Percentiles rank a stretch among this genome's conserved stretches.
Conservation (phyloP, 2,888 invertebrate species). For the Diarsia rubi region DNA sequence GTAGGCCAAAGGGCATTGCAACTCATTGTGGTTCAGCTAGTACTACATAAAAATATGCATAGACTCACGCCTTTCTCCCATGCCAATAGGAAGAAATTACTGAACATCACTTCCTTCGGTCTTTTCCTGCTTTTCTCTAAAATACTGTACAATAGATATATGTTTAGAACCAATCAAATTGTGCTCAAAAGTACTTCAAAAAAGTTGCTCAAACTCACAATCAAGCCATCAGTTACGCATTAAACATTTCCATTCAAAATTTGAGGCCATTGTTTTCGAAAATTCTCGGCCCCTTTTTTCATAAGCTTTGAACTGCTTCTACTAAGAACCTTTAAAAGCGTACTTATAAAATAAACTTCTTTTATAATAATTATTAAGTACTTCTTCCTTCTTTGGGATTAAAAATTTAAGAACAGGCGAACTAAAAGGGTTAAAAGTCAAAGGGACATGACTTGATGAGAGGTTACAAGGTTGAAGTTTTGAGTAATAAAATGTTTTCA, state of each 20-base stretch:
- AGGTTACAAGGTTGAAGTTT: conserved; percentile 28
- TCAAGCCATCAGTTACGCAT: background rate
- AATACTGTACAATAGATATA: background rate
- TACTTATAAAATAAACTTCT: conserved; percentile 57
- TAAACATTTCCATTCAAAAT: conserved; percentile 25
- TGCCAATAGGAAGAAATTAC: background rate
- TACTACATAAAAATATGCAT: background rate
- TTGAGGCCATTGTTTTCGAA: background rate
- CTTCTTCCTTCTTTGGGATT: conserved; percentile 24
- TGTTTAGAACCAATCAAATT: background rate
- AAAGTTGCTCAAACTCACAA: background rate
- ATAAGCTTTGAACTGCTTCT: conserved; percentile 24
- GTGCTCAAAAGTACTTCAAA: background rate
- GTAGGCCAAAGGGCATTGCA: too few relatives aligned
- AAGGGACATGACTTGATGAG: conserved; percentile 34
- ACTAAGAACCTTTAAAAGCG: conserved; percentile 20
- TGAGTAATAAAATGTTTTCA: conserved; percentile 29
- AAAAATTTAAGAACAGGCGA: conserved; percentile 24
- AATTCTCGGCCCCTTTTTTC: conserved; percentile 13
- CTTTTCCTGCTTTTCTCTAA: background rate
- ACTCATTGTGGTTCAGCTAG: too few relatives aligned
- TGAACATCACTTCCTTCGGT: background rate
- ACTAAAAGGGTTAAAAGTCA: conserved; percentile 42
- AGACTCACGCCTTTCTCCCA: background rate
- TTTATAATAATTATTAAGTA: conserved; percentile 44